Conservation (phyloP, 2,113 vertebrate species). For the Equus quagga region DNA sequence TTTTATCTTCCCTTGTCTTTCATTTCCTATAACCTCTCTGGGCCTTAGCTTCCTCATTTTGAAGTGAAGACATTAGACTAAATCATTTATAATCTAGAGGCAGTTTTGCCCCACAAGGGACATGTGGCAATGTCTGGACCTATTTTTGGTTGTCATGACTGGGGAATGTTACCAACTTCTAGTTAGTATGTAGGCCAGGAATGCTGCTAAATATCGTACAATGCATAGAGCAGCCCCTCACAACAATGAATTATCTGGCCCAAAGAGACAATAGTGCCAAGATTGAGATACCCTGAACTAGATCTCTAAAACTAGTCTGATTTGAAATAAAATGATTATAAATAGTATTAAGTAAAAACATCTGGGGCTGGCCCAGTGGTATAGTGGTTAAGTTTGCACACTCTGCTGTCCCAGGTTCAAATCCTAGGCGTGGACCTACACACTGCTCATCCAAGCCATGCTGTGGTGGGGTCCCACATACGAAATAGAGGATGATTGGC, state of each 20-base stretch:
- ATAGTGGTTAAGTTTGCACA: no score
- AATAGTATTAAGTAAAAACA: slow-evolving; percentile 32
- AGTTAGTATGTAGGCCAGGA: background rate
- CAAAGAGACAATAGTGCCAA: background rate
- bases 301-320: slow-evolving; percentile 28
- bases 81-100: slow-evolving; percentile 11
- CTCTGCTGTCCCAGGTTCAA: no score
- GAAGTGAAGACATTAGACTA: slow-evolving; percentile 33
- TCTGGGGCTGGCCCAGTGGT: no score
- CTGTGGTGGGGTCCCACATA: no score
- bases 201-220: background rate
- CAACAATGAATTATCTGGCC: background rate
- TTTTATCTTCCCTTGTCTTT: background rate
- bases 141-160: slow-evolving; percentile 45
- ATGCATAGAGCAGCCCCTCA: background rate
- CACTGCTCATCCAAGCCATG: no score
- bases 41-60: background rate
- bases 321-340: slow-evolving; percentile 17
- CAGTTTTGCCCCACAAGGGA: background rate
- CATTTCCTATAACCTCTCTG: slow-evolving; percentile 25
- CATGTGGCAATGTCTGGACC: background rate
- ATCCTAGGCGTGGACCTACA: no score
- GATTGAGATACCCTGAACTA: background rate
- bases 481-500: no score
- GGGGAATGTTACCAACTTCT: background rate